A percentile compares a stretch with the other conserved stretches of the same genome.
These are phyloP conservation scores for Erpetoichthys calabaricus DNA, from an alignment of 2,797 vertebrate species.

Conservation along the genomic window DNA sequence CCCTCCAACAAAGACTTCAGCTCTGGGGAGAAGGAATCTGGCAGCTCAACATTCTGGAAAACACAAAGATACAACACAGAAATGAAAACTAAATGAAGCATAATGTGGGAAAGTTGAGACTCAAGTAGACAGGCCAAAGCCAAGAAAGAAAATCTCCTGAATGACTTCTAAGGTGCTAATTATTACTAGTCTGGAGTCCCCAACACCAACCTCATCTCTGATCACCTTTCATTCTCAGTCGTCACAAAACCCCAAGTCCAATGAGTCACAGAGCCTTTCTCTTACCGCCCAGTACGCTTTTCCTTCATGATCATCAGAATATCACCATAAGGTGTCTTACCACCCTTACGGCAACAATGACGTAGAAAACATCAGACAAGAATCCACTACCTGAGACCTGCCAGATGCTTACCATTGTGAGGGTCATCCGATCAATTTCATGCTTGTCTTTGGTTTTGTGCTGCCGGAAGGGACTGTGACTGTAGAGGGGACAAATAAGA, in stretches of 20 bases:
- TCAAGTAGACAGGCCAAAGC: rapidly evolving
- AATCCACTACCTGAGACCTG: too few relatives aligned
- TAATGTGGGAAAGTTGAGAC: too few relatives aligned
- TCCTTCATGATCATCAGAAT: too few relatives aligned
- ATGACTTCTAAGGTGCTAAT: neutral
- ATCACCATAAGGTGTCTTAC: too few relatives aligned
- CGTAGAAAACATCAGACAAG: too few relatives aligned
- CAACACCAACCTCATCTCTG: neutral
- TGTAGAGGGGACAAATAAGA: conserved; percentile 23
- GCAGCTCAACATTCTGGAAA: conserved; percentile 79
- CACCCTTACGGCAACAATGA: too few relatives aligned
- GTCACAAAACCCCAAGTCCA: too few relatives aligned
- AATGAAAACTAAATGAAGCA: rapidly evolving
- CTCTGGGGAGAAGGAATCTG: conserved; percentile 78
- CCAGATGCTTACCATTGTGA: conserved; percentile 75
- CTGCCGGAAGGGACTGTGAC: conserved; percentile 95
- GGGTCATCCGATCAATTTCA: conserved; percentile 94
- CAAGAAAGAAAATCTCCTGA: too few relatives aligned
- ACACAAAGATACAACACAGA: neutral
- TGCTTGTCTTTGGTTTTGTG: conserved; percentile 99
- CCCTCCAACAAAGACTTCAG: conserved; percentile 83
- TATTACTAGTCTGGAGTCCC: neutral
- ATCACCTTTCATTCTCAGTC: too few relatives aligned
- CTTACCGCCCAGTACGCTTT: too few relatives aligned
- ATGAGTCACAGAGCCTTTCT: too few relatives aligned